These are phyloP conservation scores for Callinectes sapidus DNA, from an alignment of 2,888 invertebrate species.

Conservation along the genomic window DNA sequence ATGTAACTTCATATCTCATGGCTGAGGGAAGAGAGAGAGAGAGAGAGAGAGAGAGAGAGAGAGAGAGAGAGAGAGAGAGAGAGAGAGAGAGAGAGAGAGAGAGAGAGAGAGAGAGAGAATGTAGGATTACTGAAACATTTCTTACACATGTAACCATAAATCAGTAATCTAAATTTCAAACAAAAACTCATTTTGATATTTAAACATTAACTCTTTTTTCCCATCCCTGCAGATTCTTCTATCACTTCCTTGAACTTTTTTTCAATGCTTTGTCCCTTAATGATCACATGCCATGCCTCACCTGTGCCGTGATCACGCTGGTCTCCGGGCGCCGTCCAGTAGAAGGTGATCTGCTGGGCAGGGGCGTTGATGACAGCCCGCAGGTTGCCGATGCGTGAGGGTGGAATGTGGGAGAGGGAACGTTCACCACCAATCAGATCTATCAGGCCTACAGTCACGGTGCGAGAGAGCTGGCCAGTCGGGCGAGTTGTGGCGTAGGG, in stretches of 20 bases:
- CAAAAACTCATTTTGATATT: neutral
- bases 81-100: no score
- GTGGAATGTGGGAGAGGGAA: slow-evolving; percentile 57
- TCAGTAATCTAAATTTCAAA: neutral
- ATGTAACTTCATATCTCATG: slow-evolving; percentile 69
- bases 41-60: no score
- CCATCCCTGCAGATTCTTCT: neutral
- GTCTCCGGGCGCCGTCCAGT: slow-evolving; percentile 71
- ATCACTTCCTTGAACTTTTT: neutral
- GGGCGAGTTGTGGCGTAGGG: slow-evolving; percentile 65
- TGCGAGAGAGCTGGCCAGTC: slow-evolving; percentile 65
- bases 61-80: neutral
- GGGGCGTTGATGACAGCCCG: slow-evolving; percentile 66
- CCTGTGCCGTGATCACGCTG: slow-evolving; percentile 69
- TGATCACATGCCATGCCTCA: slow-evolving; percentile 8
- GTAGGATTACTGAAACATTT: neutral
- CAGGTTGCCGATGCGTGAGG: slow-evolving; percentile 68
- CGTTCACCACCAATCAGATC: slow-evolving; percentile 61
- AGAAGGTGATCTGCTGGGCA: slow-evolving; percentile 65
- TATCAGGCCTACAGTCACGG: slow-evolving; percentile 68
- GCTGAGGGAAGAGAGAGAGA: slow-evolving; percentile 43
- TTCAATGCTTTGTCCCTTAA: neutral
- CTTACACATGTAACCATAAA: neutral
- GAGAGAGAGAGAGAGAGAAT: neutral
- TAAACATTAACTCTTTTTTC: neutral